phyloP scores from a whole-genome alignment of 2,888 invertebrate species.

The Calameuta idolon region DNA sequence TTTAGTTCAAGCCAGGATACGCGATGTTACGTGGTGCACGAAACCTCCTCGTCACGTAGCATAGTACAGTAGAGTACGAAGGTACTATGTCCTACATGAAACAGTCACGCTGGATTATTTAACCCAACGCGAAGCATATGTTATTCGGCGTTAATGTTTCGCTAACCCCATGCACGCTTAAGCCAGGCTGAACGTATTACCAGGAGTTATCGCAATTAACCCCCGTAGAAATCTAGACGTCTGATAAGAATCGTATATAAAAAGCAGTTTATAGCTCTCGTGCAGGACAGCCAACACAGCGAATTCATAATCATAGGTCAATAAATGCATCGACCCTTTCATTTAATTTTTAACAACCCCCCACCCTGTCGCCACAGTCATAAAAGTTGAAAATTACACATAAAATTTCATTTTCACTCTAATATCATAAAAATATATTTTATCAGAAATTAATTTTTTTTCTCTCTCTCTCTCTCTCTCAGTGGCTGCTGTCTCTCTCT shows the following conservation, averaged over 20 bases:
- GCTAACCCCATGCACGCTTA: conserved; percentile 10
- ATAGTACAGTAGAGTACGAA: not conserved
- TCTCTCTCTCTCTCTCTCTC: not conserved
- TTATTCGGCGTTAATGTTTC: conserved; percentile 26
- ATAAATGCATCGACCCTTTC: not conserved
- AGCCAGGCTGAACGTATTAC: not conserved
- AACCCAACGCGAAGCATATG: conserved; percentile 42
- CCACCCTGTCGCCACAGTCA: not conserved
- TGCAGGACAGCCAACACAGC: not conserved
- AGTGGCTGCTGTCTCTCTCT: not conserved
- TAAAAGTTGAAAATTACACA: not conserved
- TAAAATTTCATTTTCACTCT: not conserved
- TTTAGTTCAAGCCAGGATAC: conserved; percentile 6
- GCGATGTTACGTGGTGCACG: conserved; percentile 16
- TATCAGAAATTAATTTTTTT: not conserved
- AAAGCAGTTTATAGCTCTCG: conserved; percentile 27
- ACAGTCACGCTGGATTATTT: conserved; percentile 38
- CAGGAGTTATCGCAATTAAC: conserved; percentile 55
- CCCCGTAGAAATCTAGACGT: conserved; percentile 36
- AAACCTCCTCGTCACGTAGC: conserved; percentile 21
- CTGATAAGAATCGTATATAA: conserved; percentile 31
- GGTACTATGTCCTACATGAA: not conserved
- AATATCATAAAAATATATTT: not conserved
- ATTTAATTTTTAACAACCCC: not conserved
- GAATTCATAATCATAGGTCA: not conserved